A percentile compares a stretch with the other conserved stretches of the same genome.
These are phyloP conservation scores for Trachythela sp. DNA, from an alignment of 64 coral and sea anemone genomes.

Conservation along the genomic window DNA sequence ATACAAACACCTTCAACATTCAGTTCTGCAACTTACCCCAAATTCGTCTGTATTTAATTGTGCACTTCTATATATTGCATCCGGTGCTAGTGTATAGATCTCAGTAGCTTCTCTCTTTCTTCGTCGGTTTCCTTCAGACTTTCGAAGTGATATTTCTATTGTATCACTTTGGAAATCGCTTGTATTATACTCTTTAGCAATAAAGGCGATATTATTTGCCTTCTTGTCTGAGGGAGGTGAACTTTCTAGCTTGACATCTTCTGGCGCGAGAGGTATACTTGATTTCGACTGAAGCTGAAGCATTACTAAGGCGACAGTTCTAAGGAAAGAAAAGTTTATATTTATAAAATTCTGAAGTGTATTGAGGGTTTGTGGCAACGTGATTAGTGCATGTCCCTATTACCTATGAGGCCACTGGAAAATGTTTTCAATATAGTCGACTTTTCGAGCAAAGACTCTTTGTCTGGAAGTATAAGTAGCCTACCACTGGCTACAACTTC, in stretches of 20 bases:
- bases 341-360: too few relatives aligned
- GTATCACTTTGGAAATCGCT: background rate
- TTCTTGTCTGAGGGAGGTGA: background rate
- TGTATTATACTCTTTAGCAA: background rate
- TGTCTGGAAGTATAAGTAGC: too few relatives aligned
- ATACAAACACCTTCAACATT: too few relatives aligned
- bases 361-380: too few relatives aligned
- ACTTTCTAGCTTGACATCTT: background rate
- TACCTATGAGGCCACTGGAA: too few relatives aligned
- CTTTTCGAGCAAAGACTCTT: too few relatives aligned
- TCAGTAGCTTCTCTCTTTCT: background rate
- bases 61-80: background rate
- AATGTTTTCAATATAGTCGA: too few relatives aligned
- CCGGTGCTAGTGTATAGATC: background rate
- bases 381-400: too few relatives aligned
- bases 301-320: background rate
- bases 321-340: too few relatives aligned
- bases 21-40: background rate
- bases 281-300: background rate
- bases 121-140: background rate
- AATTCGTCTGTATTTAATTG: background rate
- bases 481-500: too few relatives aligned
- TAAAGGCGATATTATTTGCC: background rate
- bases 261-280: background rate
- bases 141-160: background rate